Conservation (phyloP, 2,113 vertebrate genomes). For the Salvelinus fontinalis region DNA sequence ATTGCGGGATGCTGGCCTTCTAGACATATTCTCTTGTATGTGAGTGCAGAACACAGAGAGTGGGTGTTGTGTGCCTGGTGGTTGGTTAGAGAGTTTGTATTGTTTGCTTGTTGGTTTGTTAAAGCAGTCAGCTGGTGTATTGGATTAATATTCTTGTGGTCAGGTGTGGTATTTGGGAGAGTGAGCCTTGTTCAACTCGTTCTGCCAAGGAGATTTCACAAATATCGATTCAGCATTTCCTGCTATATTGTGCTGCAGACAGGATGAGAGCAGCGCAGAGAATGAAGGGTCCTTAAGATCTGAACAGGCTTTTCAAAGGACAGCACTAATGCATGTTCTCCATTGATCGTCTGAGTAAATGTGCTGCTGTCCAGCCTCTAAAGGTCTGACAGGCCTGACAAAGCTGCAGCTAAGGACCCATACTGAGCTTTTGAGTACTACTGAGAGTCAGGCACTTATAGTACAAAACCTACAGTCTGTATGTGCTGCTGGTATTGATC, state of each 20-base stretch:
- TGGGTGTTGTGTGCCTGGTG: no score
- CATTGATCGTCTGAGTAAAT: conserved; percentile 67
- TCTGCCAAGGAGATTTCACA: conserved; percentile 67
- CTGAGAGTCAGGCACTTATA: conserved; percentile 28
- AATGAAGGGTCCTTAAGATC: conserved; percentile 56
- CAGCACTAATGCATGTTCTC: conserved; percentile 65
- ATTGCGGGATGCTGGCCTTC: no score
- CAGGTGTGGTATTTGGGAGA: conserved; percentile 70
- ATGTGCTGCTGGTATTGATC: no score
- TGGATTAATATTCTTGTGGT: conserved; percentile 67
- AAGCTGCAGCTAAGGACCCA: conserved; percentile 3
- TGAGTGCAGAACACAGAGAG: no score
- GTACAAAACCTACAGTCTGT: conserved; percentile 9
- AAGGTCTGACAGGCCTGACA: conserved; percentile 60
- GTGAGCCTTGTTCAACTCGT: conserved; percentile 33
- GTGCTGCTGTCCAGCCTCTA: conserved; percentile 62
- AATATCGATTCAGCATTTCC: conserved; percentile 78
- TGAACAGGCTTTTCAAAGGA: conserved; percentile 67
- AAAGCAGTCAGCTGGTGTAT: no score
- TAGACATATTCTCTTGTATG: no score
- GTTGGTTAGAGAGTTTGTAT: no score
- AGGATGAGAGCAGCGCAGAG: conserved; percentile 50
- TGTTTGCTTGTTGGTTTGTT: no score
- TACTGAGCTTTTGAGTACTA: conserved; percentile 14
- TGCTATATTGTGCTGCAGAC: conserved; percentile 54